Evolutionary conservation across 2,888 invertebrate species (phyloP).

Genomic region (Pristionchus fissidentatus): DNA sequence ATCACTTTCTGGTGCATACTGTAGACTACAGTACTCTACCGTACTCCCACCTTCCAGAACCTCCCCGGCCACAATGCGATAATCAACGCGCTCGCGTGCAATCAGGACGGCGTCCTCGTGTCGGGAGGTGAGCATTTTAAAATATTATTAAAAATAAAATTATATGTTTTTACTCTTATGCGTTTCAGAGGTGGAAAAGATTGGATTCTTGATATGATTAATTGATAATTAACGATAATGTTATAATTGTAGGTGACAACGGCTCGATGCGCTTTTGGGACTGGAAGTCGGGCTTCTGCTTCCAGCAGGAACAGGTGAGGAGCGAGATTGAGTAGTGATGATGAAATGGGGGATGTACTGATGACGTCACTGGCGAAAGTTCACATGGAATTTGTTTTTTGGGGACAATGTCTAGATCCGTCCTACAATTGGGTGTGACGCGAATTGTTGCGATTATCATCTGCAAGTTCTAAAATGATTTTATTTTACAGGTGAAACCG

Average conservation of each 20-base stretch:
- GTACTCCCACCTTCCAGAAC: slow-evolving; percentile 56
- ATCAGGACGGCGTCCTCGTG: slow-evolving; percentile 93
- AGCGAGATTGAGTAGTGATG: too few relatives aligned
- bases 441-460: neutral
- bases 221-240: neutral
- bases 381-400: neutral
- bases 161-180: neutral
- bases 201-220: neutral
- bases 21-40: neutral
- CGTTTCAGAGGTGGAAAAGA: neutral
- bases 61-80: slow-evolving; percentile 96
- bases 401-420: too few relatives aligned
- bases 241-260: slow-evolving; percentile 85
- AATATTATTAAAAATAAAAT: neutral
- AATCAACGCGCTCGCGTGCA: slow-evolving; percentile 94
- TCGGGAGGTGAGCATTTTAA: slow-evolving; percentile 84
- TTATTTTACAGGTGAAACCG: slow-evolving; percentile 85
- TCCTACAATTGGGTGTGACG: too few relatives aligned
- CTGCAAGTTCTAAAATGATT: neutral
- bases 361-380: neutral
- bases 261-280: slow-evolving; percentile 98
- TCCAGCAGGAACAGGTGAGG: slow-evolving; percentile 85
- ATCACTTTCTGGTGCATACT: neutral
- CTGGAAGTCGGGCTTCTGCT: slow-evolving; percentile 98
- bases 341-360: neutral